phyloP scores from a whole-genome alignment of 2,888 invertebrate species.

The Sycophila texana region DNA sequence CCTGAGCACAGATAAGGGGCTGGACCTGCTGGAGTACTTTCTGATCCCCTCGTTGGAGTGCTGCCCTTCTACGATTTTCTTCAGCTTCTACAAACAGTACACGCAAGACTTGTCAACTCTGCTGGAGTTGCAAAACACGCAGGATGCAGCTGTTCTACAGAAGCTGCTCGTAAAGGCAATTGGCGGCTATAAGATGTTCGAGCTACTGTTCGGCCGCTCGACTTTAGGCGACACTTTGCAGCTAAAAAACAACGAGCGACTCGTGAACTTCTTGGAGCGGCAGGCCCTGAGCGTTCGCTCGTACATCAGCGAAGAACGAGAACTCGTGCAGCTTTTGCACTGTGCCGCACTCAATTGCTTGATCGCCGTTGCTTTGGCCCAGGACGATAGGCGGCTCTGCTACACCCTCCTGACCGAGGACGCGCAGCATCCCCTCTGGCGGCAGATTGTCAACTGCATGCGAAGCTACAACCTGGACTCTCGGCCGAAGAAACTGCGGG shows the following conservation, averaged over 20 bases:
- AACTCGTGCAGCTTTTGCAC: conserved; percentile 78
- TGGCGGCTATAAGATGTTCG: conserved; percentile 72
- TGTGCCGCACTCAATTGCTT: conserved; percentile 82
- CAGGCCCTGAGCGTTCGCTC: conserved; percentile 52
- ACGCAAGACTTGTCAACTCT: not conserved
- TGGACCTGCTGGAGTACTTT: conserved; percentile 69
- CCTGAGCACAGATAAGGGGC: not conserved
- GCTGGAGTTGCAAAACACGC: not conserved
- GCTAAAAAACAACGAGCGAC: not conserved
- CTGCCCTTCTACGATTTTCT: not conserved
- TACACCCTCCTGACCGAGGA: conserved; percentile 73
- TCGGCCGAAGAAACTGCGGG: conserved; percentile 64
- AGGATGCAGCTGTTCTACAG: conserved; percentile 21
- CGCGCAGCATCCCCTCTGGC: conserved; percentile 77
- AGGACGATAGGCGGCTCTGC: conserved; percentile 76
- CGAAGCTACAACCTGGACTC: conserved; percentile 77
- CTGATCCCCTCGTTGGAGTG: conserved; percentile 63
- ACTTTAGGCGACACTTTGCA: conserved; percentile 13
- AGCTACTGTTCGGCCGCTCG: conserved; percentile 70
- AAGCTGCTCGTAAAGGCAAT: conserved; percentile 69
- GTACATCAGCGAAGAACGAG: conserved; percentile 63
- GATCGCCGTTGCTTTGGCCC: conserved; percentile 78
- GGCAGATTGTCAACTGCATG: conserved; percentile 78
- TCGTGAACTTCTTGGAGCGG: not conserved
- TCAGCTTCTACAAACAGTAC: conserved; percentile 22